A percentile compares a stretch with the other conserved stretches of the same genome.
Evolutionary conservation across 2,888 invertebrate genomes (phyloP).

Genomic region (Tenthredo scrophulariae): DNA sequence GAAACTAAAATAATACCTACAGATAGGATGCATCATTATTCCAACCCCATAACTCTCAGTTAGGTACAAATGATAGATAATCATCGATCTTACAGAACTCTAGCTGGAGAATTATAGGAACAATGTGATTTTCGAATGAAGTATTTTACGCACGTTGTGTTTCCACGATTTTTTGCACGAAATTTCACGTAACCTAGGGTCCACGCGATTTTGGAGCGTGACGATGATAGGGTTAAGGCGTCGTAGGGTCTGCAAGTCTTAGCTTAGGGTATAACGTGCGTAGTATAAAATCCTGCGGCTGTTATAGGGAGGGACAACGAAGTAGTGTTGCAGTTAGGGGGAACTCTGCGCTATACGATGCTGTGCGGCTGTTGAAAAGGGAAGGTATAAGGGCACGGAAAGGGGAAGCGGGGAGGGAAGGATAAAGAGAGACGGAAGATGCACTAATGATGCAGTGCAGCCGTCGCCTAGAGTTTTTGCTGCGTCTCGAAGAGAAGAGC

Average conservation of each 20-base stretch:
- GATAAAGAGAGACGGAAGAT: conserved; percentile 59
- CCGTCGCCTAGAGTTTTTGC: conserved; percentile 63
- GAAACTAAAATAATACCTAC: conserved; percentile 24
- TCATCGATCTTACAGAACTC: background rate
- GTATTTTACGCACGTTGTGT: background rate
- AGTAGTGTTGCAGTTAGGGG: conserved; percentile 20
- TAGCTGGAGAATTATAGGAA: background rate
- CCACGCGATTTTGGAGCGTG: background rate
- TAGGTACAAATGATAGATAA: background rate
- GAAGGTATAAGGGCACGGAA: conserved; percentile 24
- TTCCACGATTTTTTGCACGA: background rate
- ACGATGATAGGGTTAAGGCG: conserved; percentile 35
- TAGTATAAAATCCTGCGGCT: conserved; percentile 15
- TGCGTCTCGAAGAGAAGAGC: conserved; percentile 33
- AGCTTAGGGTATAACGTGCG: conserved; percentile 5
- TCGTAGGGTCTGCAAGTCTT: background rate
- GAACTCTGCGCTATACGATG: conserved; percentile 2
- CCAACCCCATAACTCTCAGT: background rate
- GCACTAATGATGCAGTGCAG: conserved; percentile 73
- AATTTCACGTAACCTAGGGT: conserved; percentile 4
- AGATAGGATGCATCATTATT: background rate
- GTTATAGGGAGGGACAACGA: conserved; percentile 25
- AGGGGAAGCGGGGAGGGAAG: conserved; percentile 3
- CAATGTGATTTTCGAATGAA: background rate
- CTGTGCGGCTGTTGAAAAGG: conserved; percentile 32